Evolutionary conservation across 1,140 invertebrate species (phyloP).

Genomic region (Hycleus cichorii): DNA sequence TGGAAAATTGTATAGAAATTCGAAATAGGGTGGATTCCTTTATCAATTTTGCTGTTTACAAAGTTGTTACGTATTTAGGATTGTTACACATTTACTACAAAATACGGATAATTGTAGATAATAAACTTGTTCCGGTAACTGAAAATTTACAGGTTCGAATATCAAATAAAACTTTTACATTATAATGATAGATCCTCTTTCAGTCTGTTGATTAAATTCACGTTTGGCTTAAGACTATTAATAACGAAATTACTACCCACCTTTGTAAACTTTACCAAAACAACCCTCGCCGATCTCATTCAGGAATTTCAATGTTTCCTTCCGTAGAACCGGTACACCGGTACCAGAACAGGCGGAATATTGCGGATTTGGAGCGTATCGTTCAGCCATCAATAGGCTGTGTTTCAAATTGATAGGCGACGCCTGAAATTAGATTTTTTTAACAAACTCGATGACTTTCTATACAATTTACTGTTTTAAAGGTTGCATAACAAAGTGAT

Average conservation of each 20-base stretch:
- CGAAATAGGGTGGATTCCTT: no score
- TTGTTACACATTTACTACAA: no score
- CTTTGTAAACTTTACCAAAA: slow-evolving; percentile 88
- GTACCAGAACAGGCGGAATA: slow-evolving; percentile 53
- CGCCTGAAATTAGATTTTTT: slow-evolving; percentile 18
- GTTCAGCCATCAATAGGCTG: slow-evolving; percentile 57
- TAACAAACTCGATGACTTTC: neutral
- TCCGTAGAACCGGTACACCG: slow-evolving; percentile 53
- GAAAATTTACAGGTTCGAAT: no score
- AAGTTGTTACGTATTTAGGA: no score
- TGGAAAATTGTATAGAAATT: no score
- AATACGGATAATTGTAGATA: no score
- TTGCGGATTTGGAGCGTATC: slow-evolving; percentile 70
- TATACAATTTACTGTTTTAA: neutral
- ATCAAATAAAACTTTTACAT: no score
- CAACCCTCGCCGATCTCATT: slow-evolving; percentile 84
- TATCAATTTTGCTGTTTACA: no score
- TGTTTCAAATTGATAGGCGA: slow-evolving; percentile 51
- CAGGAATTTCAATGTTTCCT: slow-evolving; percentile 59
- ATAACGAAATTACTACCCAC: slow-evolving; percentile 42
- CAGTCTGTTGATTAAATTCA: no score
- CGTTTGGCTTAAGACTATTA: neutral
- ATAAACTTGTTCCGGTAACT: no score
- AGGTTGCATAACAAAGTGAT: no score
- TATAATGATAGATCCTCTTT: no score